Conservation (phyloP, 2,797 vertebrate species). For the Cygnus olor region DNA sequence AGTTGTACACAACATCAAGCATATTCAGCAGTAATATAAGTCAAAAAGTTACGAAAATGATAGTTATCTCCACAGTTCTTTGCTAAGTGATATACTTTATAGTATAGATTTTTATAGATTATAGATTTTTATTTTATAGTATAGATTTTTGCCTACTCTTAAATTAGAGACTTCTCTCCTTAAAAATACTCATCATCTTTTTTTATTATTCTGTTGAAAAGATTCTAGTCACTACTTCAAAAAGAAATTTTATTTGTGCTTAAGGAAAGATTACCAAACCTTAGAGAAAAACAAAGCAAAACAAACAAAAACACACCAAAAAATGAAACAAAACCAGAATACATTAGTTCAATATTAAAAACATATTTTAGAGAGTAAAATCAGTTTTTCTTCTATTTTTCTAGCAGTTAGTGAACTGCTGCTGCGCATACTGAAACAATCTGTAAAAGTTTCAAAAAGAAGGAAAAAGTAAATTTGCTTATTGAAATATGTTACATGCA, state of each 20-base stretch:
- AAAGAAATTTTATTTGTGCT: background rate
- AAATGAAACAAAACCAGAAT: background rate
- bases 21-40: background rate
- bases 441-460: background rate
- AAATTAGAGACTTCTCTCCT: background rate
- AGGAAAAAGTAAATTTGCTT: background rate
- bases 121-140: too few species aligned
- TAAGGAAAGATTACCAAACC: background rate
- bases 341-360: background rate
- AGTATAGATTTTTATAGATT: too few species aligned
- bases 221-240: background rate
- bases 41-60: background rate
- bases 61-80: background rate
- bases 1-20: background rate
- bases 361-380: background rate
- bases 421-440: background rate
- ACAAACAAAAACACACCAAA: background rate
- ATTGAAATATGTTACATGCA: background rate
- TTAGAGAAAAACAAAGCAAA: background rate
- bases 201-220: background rate
- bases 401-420: background rate
- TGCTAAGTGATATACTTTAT: background rate
- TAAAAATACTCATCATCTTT: background rate
- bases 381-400: accelerated
- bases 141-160: background rate